Evolutionary conservation across 2,888 invertebrate species (phyloP).

Genomic region (Asteroscopus sphinx): DNA sequence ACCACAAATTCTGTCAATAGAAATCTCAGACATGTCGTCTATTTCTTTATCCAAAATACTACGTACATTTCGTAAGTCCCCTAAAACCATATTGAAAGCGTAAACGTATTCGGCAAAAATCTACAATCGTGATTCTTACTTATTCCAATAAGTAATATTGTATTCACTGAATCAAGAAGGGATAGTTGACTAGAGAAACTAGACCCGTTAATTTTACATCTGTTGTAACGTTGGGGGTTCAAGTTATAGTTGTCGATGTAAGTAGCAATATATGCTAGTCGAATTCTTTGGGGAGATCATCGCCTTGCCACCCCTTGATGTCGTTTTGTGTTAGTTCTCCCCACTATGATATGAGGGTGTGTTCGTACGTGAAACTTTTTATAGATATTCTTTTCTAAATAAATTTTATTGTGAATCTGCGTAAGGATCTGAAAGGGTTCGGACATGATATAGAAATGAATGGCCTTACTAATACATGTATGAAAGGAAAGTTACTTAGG

Average conservation of each 20-base stretch:
- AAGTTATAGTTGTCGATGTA: constrained; percentile 51
- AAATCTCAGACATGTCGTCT: constrained; percentile 16
- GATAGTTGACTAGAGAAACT: constrained; percentile 49
- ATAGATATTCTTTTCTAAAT: constrained; percentile 56
- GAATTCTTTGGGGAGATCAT: constrained; percentile 68
- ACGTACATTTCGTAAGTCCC: constrained; percentile 26
- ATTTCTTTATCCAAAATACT: constrained; percentile 37
- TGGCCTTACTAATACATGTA: constrained; percentile 4
- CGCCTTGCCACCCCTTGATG: constrained; percentile 63
- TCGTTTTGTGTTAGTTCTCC: constrained; percentile 69
- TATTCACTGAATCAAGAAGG: constrained; percentile 66
- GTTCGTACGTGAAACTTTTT: constrained; percentile 62
- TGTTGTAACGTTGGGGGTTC: constrained; percentile 33
- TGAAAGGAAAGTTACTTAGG: neutral
- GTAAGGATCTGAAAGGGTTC: constrained; percentile 27
- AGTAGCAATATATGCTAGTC: constrained; percentile 62
- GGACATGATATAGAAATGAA: constrained; percentile 15
- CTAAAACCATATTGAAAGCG: constrained; percentile 61
- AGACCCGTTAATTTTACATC: constrained; percentile 21
- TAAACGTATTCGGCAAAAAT: constrained; percentile 67
- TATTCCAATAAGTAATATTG: constrained; percentile 72
- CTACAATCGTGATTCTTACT: constrained; percentile 71
- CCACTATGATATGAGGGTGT: constrained; percentile 61
- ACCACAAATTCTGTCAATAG: constrained; percentile 14
- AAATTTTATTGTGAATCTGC: constrained; percentile 42